Conservation (phyloP, 2,113 vertebrate species). For the Myrmecophaga tridactyla region DNA sequence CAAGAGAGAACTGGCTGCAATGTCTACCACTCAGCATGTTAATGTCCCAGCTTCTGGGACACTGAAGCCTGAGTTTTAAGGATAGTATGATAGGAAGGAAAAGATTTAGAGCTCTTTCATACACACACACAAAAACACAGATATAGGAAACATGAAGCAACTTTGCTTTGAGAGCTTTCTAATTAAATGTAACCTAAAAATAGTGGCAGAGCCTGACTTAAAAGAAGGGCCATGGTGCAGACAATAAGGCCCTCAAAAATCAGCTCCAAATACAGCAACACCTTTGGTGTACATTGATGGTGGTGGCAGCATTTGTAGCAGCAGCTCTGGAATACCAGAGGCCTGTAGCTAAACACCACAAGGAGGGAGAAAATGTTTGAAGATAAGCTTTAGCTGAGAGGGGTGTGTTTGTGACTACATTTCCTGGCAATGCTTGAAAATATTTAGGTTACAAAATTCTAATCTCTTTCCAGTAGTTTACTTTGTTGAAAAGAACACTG, state of each 20-base stretch:
- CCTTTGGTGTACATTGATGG: neutral
- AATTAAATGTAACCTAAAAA: neutral
- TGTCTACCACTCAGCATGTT: neutral
- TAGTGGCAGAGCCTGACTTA: neutral
- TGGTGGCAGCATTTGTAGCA: neutral
- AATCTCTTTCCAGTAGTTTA: neutral
- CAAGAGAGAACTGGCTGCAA: neutral
- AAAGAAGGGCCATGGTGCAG: neutral
- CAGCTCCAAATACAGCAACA: neutral
- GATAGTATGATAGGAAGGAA: neutral
- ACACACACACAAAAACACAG: neutral
- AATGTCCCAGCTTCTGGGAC: neutral
- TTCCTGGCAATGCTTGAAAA: neutral
- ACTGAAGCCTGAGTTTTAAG: constrained; percentile 9
- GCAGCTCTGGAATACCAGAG: neutral
- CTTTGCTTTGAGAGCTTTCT: neutral
- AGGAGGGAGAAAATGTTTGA: neutral
- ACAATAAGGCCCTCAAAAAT: neutral
- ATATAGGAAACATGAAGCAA: neutral
- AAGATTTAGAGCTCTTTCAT: neutral
- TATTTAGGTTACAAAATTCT: neutral
- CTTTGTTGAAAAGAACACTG: neutral
- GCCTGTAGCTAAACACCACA: neutral
- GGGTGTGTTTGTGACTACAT: neutral
- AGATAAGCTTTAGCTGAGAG: neutral